A percentile compares a stretch with the other conserved stretches of the same genome.
phyloP scores from a whole-genome alignment of 2,113 vertebrate genomes.

The Ploceus nigricollis region DNA sequence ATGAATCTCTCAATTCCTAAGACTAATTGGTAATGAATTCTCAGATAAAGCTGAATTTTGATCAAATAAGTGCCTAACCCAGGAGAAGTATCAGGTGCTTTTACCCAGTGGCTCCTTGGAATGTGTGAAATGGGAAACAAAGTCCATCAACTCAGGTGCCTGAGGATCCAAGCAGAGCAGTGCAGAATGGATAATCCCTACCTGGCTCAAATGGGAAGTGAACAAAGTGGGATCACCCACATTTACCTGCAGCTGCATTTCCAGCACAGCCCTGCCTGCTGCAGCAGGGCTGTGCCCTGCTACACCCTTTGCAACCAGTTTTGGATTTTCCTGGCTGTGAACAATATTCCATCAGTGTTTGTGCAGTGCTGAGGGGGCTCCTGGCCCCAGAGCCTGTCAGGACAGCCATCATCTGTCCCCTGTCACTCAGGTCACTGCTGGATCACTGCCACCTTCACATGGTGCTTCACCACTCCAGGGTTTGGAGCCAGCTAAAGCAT shows the following conservation, averaged over 20 bases:
- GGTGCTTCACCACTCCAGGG: fast-evolving
- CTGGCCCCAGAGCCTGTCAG: fast-evolving
- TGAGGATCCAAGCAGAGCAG: fast-evolving
- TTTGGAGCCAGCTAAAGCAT: background rate
- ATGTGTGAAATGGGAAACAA: background rate
- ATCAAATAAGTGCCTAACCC: background rate
- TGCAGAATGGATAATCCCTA: fast-evolving
- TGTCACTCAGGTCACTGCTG: background rate
- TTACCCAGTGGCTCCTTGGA: background rate
- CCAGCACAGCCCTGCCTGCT: background rate
- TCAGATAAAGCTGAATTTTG: background rate
- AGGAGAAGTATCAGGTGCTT: background rate
- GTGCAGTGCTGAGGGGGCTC: background rate
- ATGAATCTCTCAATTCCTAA: background rate
- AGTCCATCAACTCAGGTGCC: background rate
- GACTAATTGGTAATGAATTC: background rate
- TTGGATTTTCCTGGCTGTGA: background rate
- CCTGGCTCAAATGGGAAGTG: background rate
- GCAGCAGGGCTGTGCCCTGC: fast-evolving
- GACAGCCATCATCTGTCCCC: background rate
- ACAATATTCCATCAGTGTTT: fast-evolving
- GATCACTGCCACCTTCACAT: fast-evolving
- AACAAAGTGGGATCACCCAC: background rate
- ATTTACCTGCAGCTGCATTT: background rate
- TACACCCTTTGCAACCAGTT: fast-evolving